These are phyloP conservation scores for Mohoua ochrocephala DNA, from an alignment of 2,113 vertebrate species.

Conservation along the genomic window DNA sequence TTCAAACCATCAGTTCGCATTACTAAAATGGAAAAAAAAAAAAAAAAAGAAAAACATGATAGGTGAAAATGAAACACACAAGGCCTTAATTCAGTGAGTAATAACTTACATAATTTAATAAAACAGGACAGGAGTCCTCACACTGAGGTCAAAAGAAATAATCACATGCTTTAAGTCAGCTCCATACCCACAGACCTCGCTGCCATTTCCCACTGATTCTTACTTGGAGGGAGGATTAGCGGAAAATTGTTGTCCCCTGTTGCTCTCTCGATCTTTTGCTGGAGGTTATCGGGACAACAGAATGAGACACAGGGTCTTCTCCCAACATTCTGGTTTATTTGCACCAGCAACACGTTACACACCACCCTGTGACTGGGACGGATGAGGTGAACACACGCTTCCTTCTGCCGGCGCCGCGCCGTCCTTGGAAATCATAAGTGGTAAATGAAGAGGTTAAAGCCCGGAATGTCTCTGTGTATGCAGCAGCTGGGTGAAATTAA, in stretches of 20 bases:
- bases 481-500: background rate
- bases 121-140: background rate
- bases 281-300: background rate
- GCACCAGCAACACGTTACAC: background rate
- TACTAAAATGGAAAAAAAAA: background rate
- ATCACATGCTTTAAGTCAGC: background rate
- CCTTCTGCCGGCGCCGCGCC: rapidly evolving
- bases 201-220: background rate
- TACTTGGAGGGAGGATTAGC: background rate
- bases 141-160: background rate
- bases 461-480: background rate
- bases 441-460: background rate
- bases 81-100: background rate
- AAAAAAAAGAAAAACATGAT: background rate
- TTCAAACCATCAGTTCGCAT: background rate
- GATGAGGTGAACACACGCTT: background rate
- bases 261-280: background rate
- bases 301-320: background rate
- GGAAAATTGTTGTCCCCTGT: background rate
- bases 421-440: background rate
- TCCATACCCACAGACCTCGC: rapidly evolving
- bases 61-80: background rate
- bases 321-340: background rate
- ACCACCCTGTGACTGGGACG: background rate
- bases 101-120: background rate